Conservation (phyloP, 2,113 vertebrate genomes). For the Colossoma macropomum region DNA sequence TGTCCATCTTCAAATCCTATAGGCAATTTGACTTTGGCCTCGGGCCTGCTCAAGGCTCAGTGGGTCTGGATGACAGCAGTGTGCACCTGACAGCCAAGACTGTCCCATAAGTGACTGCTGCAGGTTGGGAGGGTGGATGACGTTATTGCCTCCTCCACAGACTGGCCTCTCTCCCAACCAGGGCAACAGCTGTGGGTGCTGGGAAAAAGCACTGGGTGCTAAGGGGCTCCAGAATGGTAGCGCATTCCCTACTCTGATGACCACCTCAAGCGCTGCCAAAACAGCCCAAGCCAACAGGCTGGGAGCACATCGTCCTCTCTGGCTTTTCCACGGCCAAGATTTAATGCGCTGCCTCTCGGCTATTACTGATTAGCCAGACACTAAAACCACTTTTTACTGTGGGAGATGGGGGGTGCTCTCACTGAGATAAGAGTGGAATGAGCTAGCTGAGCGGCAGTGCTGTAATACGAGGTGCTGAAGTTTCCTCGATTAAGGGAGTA, state of each 20-base stretch:
- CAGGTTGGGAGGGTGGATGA: constrained; percentile 20
- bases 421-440: constrained; percentile 63
- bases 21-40: neutral
- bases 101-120: constrained; percentile 41
- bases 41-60: neutral
- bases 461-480: constrained; percentile 45
- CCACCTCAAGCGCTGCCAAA: constrained; percentile 59
- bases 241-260: constrained; percentile 51
- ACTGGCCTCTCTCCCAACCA: constrained; percentile 32
- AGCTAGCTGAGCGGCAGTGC: constrained; percentile 49
- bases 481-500: neutral
- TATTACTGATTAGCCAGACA: constrained; percentile 64
- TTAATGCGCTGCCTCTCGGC: constrained; percentile 56
- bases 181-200: constrained; percentile 46
- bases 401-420: constrained; percentile 52
- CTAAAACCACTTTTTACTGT: constrained; percentile 46
- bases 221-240: constrained; percentile 42
- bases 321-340: constrained; percentile 62
- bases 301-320: constrained; percentile 44
- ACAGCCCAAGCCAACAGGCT: constrained; percentile 44
- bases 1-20: neutral
- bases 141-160: constrained; percentile 22
- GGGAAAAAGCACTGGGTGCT: constrained; percentile 50
- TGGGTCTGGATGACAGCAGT: constrained; percentile 11
- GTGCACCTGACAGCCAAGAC: constrained; percentile 51